Evolutionary conservation across 2,113 vertebrate genomes (phyloP).

Genomic region (Tetrax tetrax): DNA sequence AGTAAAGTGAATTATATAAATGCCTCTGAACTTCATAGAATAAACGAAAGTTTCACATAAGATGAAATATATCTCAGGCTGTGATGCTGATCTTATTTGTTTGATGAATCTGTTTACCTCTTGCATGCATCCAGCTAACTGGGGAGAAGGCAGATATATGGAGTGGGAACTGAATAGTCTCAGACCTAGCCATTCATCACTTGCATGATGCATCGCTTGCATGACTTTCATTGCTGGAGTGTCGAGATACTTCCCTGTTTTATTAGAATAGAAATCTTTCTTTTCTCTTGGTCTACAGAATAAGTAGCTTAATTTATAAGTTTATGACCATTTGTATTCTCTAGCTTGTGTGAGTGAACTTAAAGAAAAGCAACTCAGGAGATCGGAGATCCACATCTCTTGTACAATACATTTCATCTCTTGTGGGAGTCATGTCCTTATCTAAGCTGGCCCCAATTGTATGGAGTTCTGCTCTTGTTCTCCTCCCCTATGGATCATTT

Average conservation of each 20-base stretch:
- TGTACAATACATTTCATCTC: neutral
- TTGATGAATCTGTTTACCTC: conserved; percentile 49
- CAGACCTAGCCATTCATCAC: neutral
- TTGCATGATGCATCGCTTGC: neutral
- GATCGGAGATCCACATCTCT: neutral
- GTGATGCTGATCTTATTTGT: conserved; percentile 21
- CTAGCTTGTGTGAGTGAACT: neutral
- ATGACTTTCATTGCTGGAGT: neutral
- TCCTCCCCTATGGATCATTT: neutral
- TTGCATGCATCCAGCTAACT: conserved; percentile 10
- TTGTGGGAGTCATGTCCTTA: fast-evolving
- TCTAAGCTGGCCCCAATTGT: neutral
- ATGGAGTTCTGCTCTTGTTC: neutral
- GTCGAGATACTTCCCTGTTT: neutral
- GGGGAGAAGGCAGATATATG: neutral
- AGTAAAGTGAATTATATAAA: neutral
- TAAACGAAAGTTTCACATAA: neutral
- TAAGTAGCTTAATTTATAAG: conserved; percentile 11
- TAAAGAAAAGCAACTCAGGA: neutral
- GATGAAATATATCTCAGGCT: conserved; percentile 11
- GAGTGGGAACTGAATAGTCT: conserved; percentile 8
- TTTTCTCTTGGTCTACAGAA: neutral
- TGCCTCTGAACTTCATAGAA: neutral
- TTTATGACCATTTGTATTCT: neutral
- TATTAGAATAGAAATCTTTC: neutral